These are phyloP conservation scores for Cyphomyrmex costatus DNA, from an alignment of 1,140 invertebrate species.

Conservation along the genomic window DNA sequence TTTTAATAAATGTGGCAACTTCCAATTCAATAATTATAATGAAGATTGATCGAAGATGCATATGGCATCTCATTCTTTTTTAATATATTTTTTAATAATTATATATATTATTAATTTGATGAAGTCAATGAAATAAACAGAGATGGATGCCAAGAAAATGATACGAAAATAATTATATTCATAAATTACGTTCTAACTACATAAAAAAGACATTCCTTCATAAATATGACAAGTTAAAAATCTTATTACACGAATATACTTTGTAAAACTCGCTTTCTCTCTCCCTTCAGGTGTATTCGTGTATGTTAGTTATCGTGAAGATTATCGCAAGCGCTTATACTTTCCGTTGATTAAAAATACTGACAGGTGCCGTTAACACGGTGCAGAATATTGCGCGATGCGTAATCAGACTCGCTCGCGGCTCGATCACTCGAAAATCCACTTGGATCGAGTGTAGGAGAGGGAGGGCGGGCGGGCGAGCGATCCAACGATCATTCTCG, in stretches of 20 bases:
- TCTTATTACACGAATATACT: neutral
- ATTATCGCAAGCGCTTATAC: conserved; percentile 8
- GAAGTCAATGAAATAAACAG: neutral
- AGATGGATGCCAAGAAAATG: neutral
- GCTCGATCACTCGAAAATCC: conserved; percentile 39
- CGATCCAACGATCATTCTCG: conserved; percentile 46
- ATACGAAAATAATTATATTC: neutral
- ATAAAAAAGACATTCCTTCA: neutral
- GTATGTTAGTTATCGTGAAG: neutral
- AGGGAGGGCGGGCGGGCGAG: neutral
- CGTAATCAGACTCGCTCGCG: conserved; percentile 32
- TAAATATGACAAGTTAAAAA: neutral
- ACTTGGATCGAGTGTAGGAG: conserved; percentile 20
- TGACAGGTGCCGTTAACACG: conserved; percentile 19
- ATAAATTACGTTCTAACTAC: neutral
- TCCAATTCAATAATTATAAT: conserved; percentile 18
- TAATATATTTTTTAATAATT: neutral
- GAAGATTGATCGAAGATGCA: neutral
- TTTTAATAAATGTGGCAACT: no score
- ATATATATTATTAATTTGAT: neutral
- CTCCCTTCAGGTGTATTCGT: neutral
- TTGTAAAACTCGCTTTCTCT: neutral
- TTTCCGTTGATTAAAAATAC: conserved; percentile 39
- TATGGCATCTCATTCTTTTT: neutral
- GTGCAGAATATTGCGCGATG: conserved; percentile 17